These are phyloP conservation scores for Meganola albula DNA, from an alignment of 2,888 invertebrate genomes.

Conservation along the genomic window DNA sequence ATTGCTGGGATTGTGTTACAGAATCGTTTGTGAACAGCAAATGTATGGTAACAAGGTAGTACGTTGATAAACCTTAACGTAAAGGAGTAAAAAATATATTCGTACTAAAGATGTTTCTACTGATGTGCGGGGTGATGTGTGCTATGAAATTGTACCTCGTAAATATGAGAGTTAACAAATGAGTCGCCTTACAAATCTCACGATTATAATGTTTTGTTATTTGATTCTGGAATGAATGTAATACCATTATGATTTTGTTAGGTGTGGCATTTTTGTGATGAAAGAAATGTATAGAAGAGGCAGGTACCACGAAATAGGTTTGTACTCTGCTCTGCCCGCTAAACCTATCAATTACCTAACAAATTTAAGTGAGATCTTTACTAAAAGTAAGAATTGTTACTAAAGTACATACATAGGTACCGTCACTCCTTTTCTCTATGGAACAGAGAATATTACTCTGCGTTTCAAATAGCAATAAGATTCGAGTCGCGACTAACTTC, in stretches of 20 bases:
- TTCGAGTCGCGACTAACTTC: too few relatives aligned
- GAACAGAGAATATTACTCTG: too few relatives aligned
- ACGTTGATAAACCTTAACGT: background rate
- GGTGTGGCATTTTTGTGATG: slow-evolving; percentile 2
- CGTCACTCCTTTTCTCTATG: too few relatives aligned
- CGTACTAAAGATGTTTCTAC: background rate
- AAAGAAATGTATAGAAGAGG: background rate
- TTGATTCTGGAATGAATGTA: slow-evolving; percentile 7
- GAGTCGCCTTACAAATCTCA: slow-evolving; percentile 15
- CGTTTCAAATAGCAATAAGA: too few relatives aligned
- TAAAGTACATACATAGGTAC: too few relatives aligned
- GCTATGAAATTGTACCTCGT: slow-evolving; percentile 22
- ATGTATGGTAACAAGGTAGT: slow-evolving; percentile 7
- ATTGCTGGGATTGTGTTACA: slow-evolving; percentile 36
- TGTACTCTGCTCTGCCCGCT: too few relatives aligned
- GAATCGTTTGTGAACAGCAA: slow-evolving; percentile 16
- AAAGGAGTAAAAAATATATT: background rate
- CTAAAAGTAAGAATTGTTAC: too few relatives aligned
- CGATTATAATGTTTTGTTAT: slow-evolving; percentile 17
- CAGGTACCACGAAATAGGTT: background rate
- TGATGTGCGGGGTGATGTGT: slow-evolving; percentile 3
- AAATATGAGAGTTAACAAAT: slow-evolving; percentile 25
- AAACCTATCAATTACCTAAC: too few relatives aligned
- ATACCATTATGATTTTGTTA: slow-evolving; percentile 4
- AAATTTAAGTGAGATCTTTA: too few relatives aligned